Evolutionary conservation across 1,140 invertebrate species (phyloP), one percentile per base, ranked within the genome.

Genomic region (Chlorops oryzae): DNA sequence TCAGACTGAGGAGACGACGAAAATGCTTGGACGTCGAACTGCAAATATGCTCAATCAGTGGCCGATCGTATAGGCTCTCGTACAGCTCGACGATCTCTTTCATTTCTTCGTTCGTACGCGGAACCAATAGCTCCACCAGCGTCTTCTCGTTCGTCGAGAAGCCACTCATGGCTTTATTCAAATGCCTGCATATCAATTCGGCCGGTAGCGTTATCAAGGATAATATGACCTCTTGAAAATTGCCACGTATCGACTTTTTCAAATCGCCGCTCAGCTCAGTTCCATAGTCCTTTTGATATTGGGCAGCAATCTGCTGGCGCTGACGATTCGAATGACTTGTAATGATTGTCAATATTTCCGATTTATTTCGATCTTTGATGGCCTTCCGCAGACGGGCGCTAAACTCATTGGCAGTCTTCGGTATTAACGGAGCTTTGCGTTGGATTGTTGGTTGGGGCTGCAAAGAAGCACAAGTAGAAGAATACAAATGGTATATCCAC

Each of bases 21-120:
- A 87, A 86, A 65, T 86, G 75, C 7, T 87, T 85, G 2, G 82
- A 83, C 1, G 86, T 88, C 62, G 88, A 87, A 20, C 80, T 79
- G 52, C 78, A 79, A 61, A 90, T 75, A 63, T 85, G 83, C 54
- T 81, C 76, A 34, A 86, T 86, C 55, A 90, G 61, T 9, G 81
- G 80, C 17, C 80, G 80, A 41, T 78, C 76, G 65, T 81, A 88
- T 63, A 85, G 60, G 59, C 66, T 75, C 72, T 83, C 78, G 57
- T 85, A 86, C 3, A 75, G 70, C 10, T 76, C 67, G 20, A 80
- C 78, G 34, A 86, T 79, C 44, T 73, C 72, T 3, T 73, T 72
- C 3, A 86, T 77, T 61, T 85, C 80, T 12, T 70, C 68, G 63
- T 84, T 84, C 32, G 75, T 74, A 42, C 79, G 72, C 0, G 81